These are phyloP conservation scores for Anseranas semipalmata DNA, from an alignment of 2,113 vertebrate species.

Conservation along the genomic window DNA sequence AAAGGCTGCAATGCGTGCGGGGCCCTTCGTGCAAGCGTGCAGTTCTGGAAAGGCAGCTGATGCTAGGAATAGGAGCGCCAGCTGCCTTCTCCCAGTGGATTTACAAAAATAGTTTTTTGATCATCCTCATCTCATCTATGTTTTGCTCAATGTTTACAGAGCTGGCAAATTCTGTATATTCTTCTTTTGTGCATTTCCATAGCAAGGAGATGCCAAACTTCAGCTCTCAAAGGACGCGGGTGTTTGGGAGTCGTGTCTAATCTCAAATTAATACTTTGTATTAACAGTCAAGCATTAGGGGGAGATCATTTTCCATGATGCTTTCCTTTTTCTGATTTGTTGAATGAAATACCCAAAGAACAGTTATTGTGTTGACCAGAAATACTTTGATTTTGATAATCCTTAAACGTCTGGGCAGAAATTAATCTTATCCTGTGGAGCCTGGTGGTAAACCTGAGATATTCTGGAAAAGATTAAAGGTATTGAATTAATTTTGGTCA, in stretches of 20 bases:
- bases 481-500: background rate
- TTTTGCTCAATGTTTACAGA: background rate
- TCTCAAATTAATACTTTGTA: background rate
- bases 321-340: background rate
- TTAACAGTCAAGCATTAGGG: background rate
- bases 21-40: background rate
- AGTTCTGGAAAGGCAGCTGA: background rate
- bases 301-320: background rate
- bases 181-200: background rate
- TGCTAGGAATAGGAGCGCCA: background rate
- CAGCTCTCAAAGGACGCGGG: background rate
- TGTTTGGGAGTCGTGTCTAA: background rate
- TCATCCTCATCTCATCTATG: background rate
- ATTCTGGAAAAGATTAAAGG: background rate
- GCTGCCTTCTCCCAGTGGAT: background rate
- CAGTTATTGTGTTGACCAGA: background rate
- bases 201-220: background rate
- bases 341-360: background rate
- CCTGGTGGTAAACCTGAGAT: background rate
- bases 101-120: background rate
- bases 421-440: background rate
- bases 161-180: background rate
- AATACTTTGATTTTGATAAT: background rate
- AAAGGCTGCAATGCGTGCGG: background rate
- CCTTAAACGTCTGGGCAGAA: background rate